These are phyloP conservation scores for Tipula lateralis DNA, from an alignment of 2,888 invertebrate species.

Conservation along the genomic window DNA sequence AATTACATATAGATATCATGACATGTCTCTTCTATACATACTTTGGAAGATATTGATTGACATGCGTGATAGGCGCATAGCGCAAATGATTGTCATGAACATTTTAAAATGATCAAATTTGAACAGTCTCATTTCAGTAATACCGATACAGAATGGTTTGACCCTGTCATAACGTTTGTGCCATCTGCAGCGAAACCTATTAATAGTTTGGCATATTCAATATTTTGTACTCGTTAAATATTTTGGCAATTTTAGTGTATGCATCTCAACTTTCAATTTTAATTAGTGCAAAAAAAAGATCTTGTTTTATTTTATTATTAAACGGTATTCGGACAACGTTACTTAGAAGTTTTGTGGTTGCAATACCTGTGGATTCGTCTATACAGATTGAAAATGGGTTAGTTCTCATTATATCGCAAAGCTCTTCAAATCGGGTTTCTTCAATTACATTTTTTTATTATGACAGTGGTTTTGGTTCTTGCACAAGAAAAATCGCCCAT, in stretches of 20 bases:
- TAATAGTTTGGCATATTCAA: slow-evolving; percentile 37
- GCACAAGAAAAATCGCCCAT: too few species aligned
- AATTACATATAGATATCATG: not conserved
- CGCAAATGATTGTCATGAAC: not conserved
- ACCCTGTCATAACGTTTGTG: slow-evolving; percentile 37
- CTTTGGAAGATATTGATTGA: slow-evolving; percentile 38
- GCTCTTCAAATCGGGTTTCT: too few species aligned
- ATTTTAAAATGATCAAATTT: not conserved
- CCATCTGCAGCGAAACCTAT: slow-evolving; percentile 44
- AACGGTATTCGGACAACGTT: too few species aligned
- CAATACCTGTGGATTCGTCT: too few species aligned
- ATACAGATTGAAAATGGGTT: too few species aligned
- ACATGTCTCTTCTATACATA: slow-evolving; percentile 31
- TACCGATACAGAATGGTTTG: not conserved
- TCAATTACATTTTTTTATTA: too few species aligned
- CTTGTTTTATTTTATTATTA: too few species aligned
- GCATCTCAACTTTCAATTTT: too few species aligned
- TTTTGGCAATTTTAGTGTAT: slow-evolving; percentile 34
- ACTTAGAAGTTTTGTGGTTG: too few species aligned
- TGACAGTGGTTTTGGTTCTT: too few species aligned
- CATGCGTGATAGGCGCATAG: slow-evolving; percentile 32
- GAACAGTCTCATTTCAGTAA: not conserved
- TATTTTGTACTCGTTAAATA: slow-evolving; percentile 36
- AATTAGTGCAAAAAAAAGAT: too few species aligned
- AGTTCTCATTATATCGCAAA: too few species aligned